Evolutionary conservation across 2,888 invertebrate genomes (phyloP).

Genomic region (Autographa pulchrina): DNA sequence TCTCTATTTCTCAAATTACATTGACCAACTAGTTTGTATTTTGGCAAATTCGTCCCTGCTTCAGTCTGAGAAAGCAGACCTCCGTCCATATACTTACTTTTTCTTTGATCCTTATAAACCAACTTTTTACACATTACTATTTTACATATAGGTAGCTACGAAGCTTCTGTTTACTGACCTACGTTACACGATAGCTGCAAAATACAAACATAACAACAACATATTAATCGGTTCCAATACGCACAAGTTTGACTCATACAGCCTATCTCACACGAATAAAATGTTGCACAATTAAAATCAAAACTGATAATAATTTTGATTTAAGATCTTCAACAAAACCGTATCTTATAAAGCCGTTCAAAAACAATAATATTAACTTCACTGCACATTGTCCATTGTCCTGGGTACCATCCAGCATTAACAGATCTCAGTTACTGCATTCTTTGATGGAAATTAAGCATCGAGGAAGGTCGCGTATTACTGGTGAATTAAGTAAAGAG

Average conservation of each 20-base stretch:
- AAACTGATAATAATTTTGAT: slow-evolving; percentile 31
- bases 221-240: not conserved
- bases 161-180: not conserved
- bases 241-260: not conserved
- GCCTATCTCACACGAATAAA: not conserved
- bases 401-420: slow-evolving; percentile 11
- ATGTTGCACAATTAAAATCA: slow-evolving; percentile 22
- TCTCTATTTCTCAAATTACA: no score
- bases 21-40: no score
- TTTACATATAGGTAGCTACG: no score
- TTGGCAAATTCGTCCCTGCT: no score
- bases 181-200: not conserved
- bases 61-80: no score
- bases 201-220: not conserved
- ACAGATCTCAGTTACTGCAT: slow-evolving; percentile 7
- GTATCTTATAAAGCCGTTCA: slow-evolving; percentile 30
- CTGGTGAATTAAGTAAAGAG: slow-evolving; percentile 16
- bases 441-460: not conserved
- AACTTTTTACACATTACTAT: no score
- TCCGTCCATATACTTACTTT: no score
- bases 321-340: slow-evolving; percentile 35
- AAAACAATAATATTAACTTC: slow-evolving; percentile 32
- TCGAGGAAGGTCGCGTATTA: slow-evolving; percentile 12
- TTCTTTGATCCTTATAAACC: no score
- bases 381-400: slow-evolving; percentile 38